Conservation (phyloP, 2,888 invertebrate genomes). For the Heterodera filipjevi region DNA sequence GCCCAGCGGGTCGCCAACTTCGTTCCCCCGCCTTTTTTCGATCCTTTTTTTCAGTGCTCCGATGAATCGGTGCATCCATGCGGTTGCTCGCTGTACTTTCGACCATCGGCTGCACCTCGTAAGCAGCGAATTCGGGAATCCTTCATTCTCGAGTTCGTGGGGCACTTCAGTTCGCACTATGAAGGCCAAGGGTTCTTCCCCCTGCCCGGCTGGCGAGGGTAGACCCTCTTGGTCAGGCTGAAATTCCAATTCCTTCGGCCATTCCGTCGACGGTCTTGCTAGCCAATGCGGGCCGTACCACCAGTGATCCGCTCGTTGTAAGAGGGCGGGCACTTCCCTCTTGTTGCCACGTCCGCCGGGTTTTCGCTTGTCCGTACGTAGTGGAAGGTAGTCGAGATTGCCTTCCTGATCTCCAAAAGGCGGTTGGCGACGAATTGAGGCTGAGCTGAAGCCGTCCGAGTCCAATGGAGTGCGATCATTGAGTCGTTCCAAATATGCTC, state of each 20-base stretch:
- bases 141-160: background rate
- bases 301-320: background rate
- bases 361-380: conserved; percentile 23
- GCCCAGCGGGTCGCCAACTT: background rate
- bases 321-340: conserved; percentile 14
- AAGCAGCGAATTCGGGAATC: background rate
- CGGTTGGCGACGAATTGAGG: conserved; percentile 24
- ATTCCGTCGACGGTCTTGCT: background rate
- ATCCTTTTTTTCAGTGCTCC: background rate
- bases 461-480: conserved; percentile 11
- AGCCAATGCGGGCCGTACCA: conserved; percentile 28
- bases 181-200: background rate
- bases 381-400: background rate
- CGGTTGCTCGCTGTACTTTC: background rate
- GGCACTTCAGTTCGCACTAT: background rate
- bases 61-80: background rate
- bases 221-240: background rate
- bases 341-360: conserved; percentile 30
- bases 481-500: conserved; percentile 26
- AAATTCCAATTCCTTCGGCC: conserved; percentile 8
- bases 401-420: background rate
- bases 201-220: background rate
- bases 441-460: background rate
- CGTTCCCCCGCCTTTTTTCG: background rate
- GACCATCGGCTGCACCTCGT: background rate